A percentile compares a stretch with the other conserved stretches of the same genome.
These are phyloP conservation scores for Podarcis cretensis DNA, from an alignment of 2,113 vertebrate genomes.

Conservation along the genomic window DNA sequence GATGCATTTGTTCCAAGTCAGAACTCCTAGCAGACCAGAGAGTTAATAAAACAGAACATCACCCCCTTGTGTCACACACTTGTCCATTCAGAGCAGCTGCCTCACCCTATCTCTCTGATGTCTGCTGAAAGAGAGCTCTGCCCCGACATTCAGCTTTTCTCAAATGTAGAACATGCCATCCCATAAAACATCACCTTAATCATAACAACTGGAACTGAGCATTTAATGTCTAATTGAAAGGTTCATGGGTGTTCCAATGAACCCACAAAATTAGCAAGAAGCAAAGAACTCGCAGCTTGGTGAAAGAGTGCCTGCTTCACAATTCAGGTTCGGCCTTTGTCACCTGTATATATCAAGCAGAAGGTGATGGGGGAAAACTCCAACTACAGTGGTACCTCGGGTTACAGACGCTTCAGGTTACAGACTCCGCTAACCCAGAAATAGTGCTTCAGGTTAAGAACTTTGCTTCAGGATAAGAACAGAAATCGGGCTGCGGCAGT, in stretches of 20 bases:
- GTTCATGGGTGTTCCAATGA: neutral
- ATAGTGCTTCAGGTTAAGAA: no score
- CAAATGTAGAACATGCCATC: neutral
- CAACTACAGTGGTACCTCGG: no score
- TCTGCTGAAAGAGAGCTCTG: neutral
- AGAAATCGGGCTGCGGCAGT: no score
- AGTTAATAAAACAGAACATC: neutral
- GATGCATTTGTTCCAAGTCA: neutral
- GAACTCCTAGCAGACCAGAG: neutral
- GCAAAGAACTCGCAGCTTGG: neutral
- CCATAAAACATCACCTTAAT: no score
- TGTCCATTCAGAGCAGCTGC: neutral
- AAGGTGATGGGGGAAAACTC: neutral
- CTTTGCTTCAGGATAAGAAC: no score
- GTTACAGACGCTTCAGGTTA: no score
- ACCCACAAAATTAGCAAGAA: neutral
- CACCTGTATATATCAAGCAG: neutral
- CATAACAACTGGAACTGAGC: no score
- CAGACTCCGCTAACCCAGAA: no score
- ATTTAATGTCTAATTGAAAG: neutral
- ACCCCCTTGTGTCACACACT: neutral
- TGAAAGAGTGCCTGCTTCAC: neutral
- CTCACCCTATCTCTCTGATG: neutral
- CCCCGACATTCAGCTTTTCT: neutral
- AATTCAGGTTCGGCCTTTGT: neutral